Conservation (phyloP, 1,140 invertebrate species). For the Lepidotrigona ventralis region DNA sequence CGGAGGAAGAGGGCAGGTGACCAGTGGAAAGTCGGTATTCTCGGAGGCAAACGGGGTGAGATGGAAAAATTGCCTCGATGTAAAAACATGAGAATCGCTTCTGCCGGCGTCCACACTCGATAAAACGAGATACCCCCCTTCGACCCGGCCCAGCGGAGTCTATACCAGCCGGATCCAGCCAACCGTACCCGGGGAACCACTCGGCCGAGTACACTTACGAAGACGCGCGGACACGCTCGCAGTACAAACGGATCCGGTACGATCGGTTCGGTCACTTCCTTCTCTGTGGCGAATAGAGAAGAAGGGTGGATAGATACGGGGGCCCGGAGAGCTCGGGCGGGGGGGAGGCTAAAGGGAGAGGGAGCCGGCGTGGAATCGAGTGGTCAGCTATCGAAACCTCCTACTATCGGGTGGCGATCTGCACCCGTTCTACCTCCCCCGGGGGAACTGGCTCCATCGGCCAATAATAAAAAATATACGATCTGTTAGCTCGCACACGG, state of each 20-base stretch:
- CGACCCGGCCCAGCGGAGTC: constrained; percentile 49
- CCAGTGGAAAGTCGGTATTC: constrained; percentile 64
- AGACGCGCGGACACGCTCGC: constrained; percentile 33
- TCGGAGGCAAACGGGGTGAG: constrained; percentile 74
- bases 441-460: constrained; percentile 61
- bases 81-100: constrained; percentile 80
- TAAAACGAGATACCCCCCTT: constrained; percentile 69
- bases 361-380: constrained; percentile 68
- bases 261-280: constrained; percentile 49
- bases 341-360: constrained; percentile 20
- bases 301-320: constrained; percentile 26
- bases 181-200: constrained; percentile 38
- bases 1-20: constrained; percentile 48
- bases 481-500: constrained; percentile 63
- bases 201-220: constrained; percentile 43
- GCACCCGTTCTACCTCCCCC: constrained; percentile 39
- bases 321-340: neutral
- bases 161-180: constrained; percentile 61
- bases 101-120: constrained; percentile 74
- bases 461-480: constrained; percentile 79
- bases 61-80: constrained; percentile 81
- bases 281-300: constrained; percentile 44
- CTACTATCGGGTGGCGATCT: constrained; percentile 19
- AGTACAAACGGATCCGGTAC: constrained; percentile 38
- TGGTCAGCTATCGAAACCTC: constrained; percentile 78